These are phyloP conservation scores for Conistra vaccinii DNA, from an alignment of 2,888 invertebrate genomes.

Conservation along the genomic window DNA sequence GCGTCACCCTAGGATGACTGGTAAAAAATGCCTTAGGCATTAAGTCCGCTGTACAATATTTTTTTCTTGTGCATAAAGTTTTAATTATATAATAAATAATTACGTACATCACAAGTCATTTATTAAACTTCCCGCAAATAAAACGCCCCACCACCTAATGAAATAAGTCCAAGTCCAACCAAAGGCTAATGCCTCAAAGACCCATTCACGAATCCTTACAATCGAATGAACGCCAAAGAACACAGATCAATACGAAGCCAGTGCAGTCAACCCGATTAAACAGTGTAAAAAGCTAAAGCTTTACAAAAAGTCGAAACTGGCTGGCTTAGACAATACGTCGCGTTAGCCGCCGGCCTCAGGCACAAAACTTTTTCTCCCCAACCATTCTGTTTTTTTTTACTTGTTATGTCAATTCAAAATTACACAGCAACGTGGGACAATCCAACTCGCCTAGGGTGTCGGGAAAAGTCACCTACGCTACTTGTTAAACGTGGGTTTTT, in stretches of 20 bases:
- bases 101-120: background rate
- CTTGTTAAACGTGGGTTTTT: constrained; percentile 34
- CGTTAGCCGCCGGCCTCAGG: constrained; percentile 63
- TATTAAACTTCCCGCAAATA: background rate
- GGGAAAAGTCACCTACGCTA: constrained; percentile 50
- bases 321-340: constrained; percentile 65
- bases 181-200: constrained; percentile 51
- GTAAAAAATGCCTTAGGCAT: too few species aligned
- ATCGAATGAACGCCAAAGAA: constrained; percentile 62
- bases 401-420: constrained; percentile 75
- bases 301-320: constrained; percentile 60
- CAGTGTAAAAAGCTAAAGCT: constrained; percentile 66
- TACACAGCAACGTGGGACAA: constrained; percentile 60
- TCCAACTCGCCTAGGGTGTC: constrained; percentile 58
- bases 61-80: too few species aligned
- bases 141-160: background rate
- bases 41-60: too few species aligned
- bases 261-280: constrained; percentile 66
- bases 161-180: constrained; percentile 19
- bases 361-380: constrained; percentile 75
- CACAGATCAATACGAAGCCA: constrained; percentile 63
- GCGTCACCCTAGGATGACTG: too few species aligned
- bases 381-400: constrained; percentile 72
- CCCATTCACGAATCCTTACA: constrained; percentile 45
- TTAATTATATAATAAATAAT: too few species aligned